Percentiles rank a stretch among this genome's conserved stretches.
These are phyloP conservation scores for Pollimyrus isidori DNA, from an alignment of 2,113 vertebrate genomes.

Conservation along the genomic window DNA sequence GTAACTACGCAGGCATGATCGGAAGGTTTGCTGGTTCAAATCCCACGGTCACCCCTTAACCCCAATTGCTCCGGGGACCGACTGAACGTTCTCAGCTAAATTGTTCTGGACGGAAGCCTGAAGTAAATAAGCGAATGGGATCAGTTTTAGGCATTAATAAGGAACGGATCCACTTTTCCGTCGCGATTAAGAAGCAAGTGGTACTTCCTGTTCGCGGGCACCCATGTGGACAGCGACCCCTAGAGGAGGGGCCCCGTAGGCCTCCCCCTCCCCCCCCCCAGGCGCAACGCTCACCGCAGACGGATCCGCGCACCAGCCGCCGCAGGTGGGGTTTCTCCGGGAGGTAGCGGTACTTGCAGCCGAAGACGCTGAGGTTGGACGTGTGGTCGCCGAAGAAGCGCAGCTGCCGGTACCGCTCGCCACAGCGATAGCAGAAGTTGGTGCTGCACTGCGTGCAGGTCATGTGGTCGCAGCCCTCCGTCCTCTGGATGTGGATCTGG, in stretches of 20 bases:
- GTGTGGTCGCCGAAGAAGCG: constrained; percentile 97
- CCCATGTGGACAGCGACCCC: background rate
- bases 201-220: background rate
- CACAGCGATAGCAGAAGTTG: constrained; percentile 98
- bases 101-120: background rate
- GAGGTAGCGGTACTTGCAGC: constrained; percentile 98
- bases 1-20: background rate
- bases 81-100: background rate
- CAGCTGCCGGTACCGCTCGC: constrained; percentile 87
- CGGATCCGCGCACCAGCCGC: constrained; percentile 86
- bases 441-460: constrained; percentile 95
- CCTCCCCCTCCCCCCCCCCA: too few species aligned
- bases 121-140: background rate
- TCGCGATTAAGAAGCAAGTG: background rate
- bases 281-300: constrained; percentile 76
- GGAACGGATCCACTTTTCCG: background rate
- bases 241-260: background rate
- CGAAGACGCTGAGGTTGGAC: constrained; percentile 97
- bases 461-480: constrained; percentile 97
- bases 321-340: constrained; percentile 91
- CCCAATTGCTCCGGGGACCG: background rate
- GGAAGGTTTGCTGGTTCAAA: background rate
- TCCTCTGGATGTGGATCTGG: constrained; percentile 96
- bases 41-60: background rate
- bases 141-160: background rate